phyloP scores from a whole-genome alignment of 2,113 vertebrate genomes.

The Chrysochloris asiatica region DNA sequence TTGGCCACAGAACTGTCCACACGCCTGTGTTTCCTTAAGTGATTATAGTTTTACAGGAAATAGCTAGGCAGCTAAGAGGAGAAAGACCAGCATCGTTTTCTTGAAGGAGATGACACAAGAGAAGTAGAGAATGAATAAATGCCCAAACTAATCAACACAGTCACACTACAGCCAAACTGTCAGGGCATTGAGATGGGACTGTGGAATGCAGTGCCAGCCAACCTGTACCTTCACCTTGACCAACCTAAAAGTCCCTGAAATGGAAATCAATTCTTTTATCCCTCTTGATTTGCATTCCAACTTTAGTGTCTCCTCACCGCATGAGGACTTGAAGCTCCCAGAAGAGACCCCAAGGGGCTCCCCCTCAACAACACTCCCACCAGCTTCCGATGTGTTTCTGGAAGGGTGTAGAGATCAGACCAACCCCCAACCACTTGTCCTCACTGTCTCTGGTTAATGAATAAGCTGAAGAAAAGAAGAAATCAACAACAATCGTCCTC shows the following conservation, averaged over 20 bases:
- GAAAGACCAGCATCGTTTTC: neutral
- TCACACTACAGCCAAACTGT: neutral
- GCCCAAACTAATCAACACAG: neutral
- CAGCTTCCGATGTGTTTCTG: neutral
- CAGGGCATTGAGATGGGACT: fast-evolving
- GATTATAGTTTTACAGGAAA: neutral
- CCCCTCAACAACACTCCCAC: fast-evolving
- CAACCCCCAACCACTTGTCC: fast-evolving
- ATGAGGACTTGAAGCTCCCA: fast-evolving
- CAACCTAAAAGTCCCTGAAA: fast-evolving
- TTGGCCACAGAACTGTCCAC: fast-evolving
- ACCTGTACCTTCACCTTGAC: fast-evolving
- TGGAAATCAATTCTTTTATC: fast-evolving
- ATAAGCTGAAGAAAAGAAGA: fast-evolving
- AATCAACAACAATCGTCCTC: fast-evolving
- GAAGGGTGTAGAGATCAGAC: fast-evolving
- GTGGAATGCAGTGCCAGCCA: fast-evolving
- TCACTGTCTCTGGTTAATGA: fast-evolving
- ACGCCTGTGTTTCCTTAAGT: fast-evolving
- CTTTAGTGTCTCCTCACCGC: neutral
- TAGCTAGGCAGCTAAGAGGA: neutral
- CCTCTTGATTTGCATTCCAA: fast-evolving
- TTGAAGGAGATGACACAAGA: neutral
- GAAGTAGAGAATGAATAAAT: neutral
- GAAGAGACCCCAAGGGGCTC: fast-evolving